phyloP scores from a whole-genome alignment of 92 coral and sea anemone species.

The Desmophyllum pertusum region DNA sequence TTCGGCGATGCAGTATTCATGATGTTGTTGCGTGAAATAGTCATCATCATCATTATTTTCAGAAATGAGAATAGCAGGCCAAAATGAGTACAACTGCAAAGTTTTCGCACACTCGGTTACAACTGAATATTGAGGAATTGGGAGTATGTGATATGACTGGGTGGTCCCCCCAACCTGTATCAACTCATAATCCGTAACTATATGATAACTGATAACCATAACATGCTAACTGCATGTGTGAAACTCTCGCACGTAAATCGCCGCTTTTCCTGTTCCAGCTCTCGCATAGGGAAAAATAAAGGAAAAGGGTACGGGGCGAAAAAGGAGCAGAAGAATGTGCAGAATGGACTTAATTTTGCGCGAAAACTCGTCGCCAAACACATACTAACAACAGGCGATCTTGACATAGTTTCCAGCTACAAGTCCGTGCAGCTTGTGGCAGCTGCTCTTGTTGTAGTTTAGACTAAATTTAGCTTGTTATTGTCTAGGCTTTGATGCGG shows the following conservation, averaged over 20 bases:
- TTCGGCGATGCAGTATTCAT: no score
- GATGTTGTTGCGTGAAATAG: not conserved
- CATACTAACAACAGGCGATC: not conserved
- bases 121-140: not conserved
- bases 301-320: not conserved
- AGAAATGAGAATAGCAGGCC: not conserved
- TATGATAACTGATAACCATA: not conserved
- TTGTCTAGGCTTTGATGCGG: constrained; percentile 77
- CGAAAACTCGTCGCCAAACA: not conserved
- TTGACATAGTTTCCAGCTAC: not conserved
- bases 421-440: not conserved
- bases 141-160: not conserved
- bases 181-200: no score
- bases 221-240: not conserved
- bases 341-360: not conserved
- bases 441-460: not conserved
- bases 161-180: not conserved
- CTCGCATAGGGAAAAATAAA: not conserved
- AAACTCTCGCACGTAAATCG: not conserved
- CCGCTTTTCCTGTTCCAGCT: not conserved
- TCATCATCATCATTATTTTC: not conserved
- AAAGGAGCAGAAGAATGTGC: not conserved
- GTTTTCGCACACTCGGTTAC: not conserved
- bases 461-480: not conserved
- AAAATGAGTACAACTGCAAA: not conserved